A percentile compares a stretch with the other conserved stretches of the same genome.
Conservation (phyloP, 2,888 invertebrate species). For the Nomada ferruginata region DNA sequence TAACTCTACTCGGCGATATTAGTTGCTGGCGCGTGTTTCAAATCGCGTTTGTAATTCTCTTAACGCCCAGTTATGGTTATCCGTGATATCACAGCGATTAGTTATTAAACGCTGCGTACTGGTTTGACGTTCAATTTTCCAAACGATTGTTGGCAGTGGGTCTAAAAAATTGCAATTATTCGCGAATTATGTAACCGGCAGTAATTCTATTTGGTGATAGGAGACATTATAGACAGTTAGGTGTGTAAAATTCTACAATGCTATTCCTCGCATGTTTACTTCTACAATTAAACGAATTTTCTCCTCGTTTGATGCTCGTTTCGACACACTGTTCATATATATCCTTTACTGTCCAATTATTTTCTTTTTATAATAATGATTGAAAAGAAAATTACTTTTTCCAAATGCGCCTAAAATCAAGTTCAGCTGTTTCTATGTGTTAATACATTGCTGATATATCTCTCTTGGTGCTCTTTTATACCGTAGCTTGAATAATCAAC, state of each 20-base stretch:
- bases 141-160: background rate
- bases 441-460: background rate
- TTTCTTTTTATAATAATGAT: background rate
- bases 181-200: conserved; percentile 67
- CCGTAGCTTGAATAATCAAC: background rate
- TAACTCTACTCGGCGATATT: conserved; percentile 55
- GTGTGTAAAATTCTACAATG: conserved; percentile 50
- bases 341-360: background rate
- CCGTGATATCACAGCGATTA: conserved; percentile 19
- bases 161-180: conserved; percentile 17
- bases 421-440: background rate
- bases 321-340: background rate
- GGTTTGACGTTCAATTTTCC: background rate
- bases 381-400: background rate
- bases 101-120: conserved; percentile 13
- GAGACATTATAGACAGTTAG: conserved; percentile 46
- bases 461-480: background rate
- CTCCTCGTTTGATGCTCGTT: background rate
- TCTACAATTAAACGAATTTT: background rate
- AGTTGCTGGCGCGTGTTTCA: conserved; percentile 70
- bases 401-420: background rate
- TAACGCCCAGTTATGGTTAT: conserved; percentile 65
- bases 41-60: conserved; percentile 56
- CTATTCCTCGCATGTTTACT: background rate
- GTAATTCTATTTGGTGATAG: conserved; percentile 48